These are phyloP conservation scores for Papilio dardanus DNA, from an alignment of 1,140 invertebrate species.

Conservation along the genomic window DNA sequence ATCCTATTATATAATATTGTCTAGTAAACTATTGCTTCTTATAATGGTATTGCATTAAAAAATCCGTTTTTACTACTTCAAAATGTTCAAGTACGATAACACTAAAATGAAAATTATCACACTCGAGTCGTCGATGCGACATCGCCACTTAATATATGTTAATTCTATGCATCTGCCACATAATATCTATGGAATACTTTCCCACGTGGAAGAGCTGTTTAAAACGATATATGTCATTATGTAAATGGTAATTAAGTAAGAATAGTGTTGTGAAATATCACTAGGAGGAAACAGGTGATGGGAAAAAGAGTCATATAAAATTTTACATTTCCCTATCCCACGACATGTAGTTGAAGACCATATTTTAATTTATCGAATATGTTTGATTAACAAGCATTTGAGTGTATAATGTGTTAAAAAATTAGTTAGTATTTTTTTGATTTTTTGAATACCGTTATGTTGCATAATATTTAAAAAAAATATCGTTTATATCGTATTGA, in stretches of 20 bases:
- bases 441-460: background rate
- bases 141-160: constrained; percentile 41
- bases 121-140: constrained; percentile 24
- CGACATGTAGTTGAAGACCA: constrained; percentile 11
- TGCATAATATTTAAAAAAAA: background rate
- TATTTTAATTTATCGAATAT: background rate
- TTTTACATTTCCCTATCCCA: constrained; percentile 8
- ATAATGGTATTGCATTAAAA: constrained; percentile 17
- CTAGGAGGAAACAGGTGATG: constrained; percentile 31
- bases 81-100: constrained; percentile 26
- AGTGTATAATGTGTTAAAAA: background rate
- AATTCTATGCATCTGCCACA: constrained; percentile 40
- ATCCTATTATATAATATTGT: background rate
- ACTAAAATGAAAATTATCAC: constrained; percentile 42
- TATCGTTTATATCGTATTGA: background rate
- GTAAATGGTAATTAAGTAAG: constrained; percentile 43
- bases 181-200: constrained; percentile 30
- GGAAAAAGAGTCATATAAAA: constrained; percentile 28
- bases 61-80: constrained; percentile 31
- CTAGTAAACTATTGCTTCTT: background rate
- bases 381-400: constrained; percentile 7
- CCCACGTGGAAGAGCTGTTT: constrained; percentile 38
- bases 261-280: constrained; percentile 36
- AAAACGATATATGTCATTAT: constrained; percentile 40
- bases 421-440: constrained; percentile 3